Base-by-base conservation (phyloP, 2,888 invertebrate species). In the Leptopilina myrica region DNA sequence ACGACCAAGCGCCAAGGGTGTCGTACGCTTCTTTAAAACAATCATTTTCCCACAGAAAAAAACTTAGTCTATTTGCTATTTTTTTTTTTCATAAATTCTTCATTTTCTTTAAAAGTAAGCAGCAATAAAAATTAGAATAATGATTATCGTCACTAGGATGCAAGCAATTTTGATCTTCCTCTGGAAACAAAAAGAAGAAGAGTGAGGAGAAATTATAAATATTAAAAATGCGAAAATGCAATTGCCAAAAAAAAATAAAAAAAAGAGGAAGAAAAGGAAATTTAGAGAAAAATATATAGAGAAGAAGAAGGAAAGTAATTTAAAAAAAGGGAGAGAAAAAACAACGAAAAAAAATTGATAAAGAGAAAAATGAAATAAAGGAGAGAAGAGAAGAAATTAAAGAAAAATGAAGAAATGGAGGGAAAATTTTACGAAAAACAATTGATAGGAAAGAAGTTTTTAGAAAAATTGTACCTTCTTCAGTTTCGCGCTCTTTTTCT, bases 1-100 rank as follows among this genome's bases (percentile, higher is more conserved):
- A 81, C 92, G 97, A 33, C 96, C 96, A 0, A 89, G 93, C 2
- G 95, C 96, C 0, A 91, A 90, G 69, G 93, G 93, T 76, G 89
- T 95, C 7, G 90, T 92, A 2, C 88, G 89, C 66, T 92, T 91
- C n/a, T 93, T 94, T 0, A 84, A 86, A 3, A 92, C 92, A 69
- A 88, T 86, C 53, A 85, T 89, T 73, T 86, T 86, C 78, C 78
- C 79, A 80, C 76, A 75, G 12, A 73, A 73, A 76, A 82, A 62
- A 76, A 69, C 43, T 33, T 33, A 33, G 33, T 33, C 1, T 33
- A 33, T 33, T 33, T 1, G 33, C 11, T 46, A 64, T 59, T 76
- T 53, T 81, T 66, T 66, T 82, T 84, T 85, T 83, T 89, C 59
- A 85, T 83, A 78, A 89, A 87, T 43, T 89, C 82, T 46, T 87